phyloP scores from a whole-genome alignment of 2,888 invertebrate species.

The Eupithecia exiguata region DNA sequence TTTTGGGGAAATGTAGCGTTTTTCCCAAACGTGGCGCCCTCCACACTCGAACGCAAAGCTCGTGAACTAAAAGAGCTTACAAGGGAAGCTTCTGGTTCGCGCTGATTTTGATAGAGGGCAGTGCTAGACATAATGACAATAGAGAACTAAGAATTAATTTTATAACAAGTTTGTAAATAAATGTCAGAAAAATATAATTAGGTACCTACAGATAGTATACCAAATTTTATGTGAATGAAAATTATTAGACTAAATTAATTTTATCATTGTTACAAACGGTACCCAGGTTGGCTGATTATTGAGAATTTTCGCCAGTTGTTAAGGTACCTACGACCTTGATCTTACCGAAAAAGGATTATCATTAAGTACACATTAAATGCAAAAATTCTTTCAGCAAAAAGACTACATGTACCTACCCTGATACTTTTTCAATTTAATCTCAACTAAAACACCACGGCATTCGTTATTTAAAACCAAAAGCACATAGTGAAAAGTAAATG shows the following conservation, averaged over 20 bases:
- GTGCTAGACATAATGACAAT: slow-evolving; percentile 32
- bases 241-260: neutral
- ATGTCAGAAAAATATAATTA: neutral
- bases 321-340: neutral
- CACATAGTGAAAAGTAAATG: slow-evolving; percentile 27
- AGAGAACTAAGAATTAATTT: neutral
- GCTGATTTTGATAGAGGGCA: slow-evolving; percentile 62
- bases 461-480: slow-evolving; percentile 20
- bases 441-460: neutral
- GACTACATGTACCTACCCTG: neutral
- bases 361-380: neutral
- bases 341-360: neutral
- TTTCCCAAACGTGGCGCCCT: slow-evolving; percentile 58
- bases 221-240: no score
- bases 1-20: neutral
- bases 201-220: no score
- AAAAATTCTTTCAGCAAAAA: neutral
- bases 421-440: neutral
- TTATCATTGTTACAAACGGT: neutral
- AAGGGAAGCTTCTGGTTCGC: slow-evolving; percentile 60
- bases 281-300: neutral
- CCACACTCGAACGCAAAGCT: slow-evolving; percentile 51
- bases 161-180: neutral
- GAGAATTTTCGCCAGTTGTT: neutral
- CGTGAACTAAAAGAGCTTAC: slow-evolving; percentile 57